Evolutionary conservation across 1,140 invertebrate species (phyloP).

Genomic region (Acromyrmex charruanus): DNA sequence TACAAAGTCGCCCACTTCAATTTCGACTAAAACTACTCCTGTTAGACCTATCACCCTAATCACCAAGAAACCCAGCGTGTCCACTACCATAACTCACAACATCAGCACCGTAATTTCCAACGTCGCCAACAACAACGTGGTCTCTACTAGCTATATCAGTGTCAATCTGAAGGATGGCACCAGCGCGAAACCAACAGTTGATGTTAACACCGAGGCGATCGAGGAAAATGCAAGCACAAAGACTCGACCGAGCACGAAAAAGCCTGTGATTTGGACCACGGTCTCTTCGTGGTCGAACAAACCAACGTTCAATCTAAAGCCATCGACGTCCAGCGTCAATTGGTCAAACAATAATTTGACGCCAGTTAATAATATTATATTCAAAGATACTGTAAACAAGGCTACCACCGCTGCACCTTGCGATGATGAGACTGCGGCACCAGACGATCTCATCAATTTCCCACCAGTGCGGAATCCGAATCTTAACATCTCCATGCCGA

Average conservation of each 20-base stretch:
- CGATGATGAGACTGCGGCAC: constrained; percentile 87
- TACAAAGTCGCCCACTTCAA: constrained; percentile 76
- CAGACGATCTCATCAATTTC: constrained; percentile 92
- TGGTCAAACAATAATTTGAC: constrained; percentile 65
- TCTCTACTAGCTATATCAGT: constrained; percentile 84
- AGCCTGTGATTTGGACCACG: constrained; percentile 80
- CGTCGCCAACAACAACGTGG: constrained; percentile 77
- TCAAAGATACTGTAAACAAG: constrained; percentile 70
- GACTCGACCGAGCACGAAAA: constrained; percentile 61
- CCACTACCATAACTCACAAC: constrained; percentile 84
- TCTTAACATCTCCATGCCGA: constrained; percentile 89
- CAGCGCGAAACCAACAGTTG: constrained; percentile 71
- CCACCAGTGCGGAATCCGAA: constrained; percentile 94
- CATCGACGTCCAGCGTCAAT: constrained; percentile 63
- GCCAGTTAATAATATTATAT: constrained; percentile 71
- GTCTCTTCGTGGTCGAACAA: constrained; percentile 81
- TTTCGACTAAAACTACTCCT: constrained; percentile 79
- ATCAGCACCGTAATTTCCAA: constrained; percentile 84
- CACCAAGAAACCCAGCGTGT: constrained; percentile 80
- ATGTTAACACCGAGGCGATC: constrained; percentile 53
- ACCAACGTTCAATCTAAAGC: constrained; percentile 81
- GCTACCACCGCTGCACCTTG: constrained; percentile 69
- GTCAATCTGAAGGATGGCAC: constrained; percentile 83
- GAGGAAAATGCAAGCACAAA: neutral
- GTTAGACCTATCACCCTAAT: constrained; percentile 72